Conservation (phyloP, 1,140 invertebrate species). For the Archegozetes longisetosus region DNA sequence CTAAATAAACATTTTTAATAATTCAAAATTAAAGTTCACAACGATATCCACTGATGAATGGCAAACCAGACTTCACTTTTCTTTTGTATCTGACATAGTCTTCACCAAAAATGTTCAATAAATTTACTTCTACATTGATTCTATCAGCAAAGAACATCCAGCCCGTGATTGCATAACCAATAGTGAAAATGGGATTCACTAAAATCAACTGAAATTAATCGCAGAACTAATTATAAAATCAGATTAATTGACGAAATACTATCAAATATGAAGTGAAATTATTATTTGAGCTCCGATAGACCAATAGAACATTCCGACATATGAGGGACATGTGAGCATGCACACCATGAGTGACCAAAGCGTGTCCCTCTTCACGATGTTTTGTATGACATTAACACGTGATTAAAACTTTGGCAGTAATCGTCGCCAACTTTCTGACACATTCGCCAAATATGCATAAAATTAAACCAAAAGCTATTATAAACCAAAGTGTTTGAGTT, state of each 20-base stretch:
- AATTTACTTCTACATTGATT: slow-evolving; percentile 79
- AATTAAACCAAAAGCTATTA: slow-evolving; percentile 51
- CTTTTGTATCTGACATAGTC: slow-evolving; percentile 77
- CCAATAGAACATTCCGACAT: slow-evolving; percentile 99
- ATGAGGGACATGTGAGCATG: slow-evolving; percentile 63
- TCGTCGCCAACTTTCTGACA: slow-evolving; percentile 78
- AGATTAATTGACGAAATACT: not conserved
- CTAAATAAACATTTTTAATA: too few species aligned
- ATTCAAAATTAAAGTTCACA: too few species aligned
- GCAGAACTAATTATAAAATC: not conserved
- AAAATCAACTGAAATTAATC: slow-evolving; percentile 10
- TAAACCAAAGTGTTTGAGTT: slow-evolving; percentile 41
- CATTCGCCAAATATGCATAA: slow-evolving; percentile 76
- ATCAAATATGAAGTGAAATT: not conserved
- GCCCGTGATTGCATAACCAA: slow-evolving; percentile 59
- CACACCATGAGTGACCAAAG: slow-evolving; percentile 77
- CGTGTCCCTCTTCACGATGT: slow-evolving; percentile 57
- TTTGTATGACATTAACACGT: slow-evolving; percentile 81
- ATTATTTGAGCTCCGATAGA: slow-evolving; percentile 83
- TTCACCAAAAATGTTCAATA: slow-evolving; percentile 81
- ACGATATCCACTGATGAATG: slow-evolving; percentile 44
- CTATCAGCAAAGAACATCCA: slow-evolving; percentile 86
- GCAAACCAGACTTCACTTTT: slow-evolving; percentile 70
- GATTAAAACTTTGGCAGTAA: slow-evolving; percentile 84
- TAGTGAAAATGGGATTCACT: slow-evolving; percentile 67